These are phyloP conservation scores for Lepidiolamprologus cunningtoni DNA, from an alignment of 2,113 vertebrate genomes.

Conservation along the genomic window DNA sequence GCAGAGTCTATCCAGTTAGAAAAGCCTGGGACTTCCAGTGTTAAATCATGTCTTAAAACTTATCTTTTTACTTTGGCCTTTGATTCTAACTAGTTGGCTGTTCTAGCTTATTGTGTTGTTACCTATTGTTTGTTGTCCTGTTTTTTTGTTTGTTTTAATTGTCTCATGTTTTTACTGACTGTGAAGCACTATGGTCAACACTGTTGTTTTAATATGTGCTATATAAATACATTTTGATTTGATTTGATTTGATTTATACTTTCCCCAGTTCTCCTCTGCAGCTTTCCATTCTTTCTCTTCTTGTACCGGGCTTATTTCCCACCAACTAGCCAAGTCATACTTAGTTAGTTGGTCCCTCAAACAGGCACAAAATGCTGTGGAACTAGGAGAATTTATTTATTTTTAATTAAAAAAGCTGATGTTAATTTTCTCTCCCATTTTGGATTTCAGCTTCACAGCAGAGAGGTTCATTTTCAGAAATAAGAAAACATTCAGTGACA, in stretches of 20 bases:
- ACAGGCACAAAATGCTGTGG: background rate
- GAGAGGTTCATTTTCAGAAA: background rate
- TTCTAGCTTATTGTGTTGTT: too few relatives aligned
- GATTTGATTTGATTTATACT: background rate
- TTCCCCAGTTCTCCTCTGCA: background rate
- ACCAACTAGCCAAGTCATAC: background rate
- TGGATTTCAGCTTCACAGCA: background rate
- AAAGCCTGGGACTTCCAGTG: too few relatives aligned
- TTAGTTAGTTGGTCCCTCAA: background rate
- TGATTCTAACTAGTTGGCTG: too few relatives aligned
- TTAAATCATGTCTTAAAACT: accelerated
- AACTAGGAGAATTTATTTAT: background rate
- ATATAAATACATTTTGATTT: too few relatives aligned
- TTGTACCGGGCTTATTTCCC: background rate
- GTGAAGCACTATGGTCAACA: too few relatives aligned
- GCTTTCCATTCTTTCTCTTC: background rate
- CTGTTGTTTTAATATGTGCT: too few relatives aligned
- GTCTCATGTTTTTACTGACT: too few relatives aligned
- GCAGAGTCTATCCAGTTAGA: too few relatives aligned
- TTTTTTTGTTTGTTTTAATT: too few relatives aligned
- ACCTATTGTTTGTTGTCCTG: too few relatives aligned
- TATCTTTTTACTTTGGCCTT: too few relatives aligned
- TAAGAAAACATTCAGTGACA: background rate
- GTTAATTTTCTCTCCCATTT: background rate
- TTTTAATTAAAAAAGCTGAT: background rate